These are phyloP conservation scores for Eufriesea mexicana DNA, from an alignment of 1,140 invertebrate genomes.

Conservation along the genomic window DNA sequence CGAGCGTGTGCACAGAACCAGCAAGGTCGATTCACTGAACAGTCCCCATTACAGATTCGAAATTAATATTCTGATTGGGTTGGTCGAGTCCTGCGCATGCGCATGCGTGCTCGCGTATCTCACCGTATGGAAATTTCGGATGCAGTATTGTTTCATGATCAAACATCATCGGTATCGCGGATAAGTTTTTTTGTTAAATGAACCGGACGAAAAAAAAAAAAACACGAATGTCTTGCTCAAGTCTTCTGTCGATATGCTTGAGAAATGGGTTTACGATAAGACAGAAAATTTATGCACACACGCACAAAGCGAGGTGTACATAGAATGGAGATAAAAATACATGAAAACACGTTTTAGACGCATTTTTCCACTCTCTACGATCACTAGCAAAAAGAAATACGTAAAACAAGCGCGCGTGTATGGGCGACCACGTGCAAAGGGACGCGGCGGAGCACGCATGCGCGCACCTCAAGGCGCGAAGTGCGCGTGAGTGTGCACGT, in stretches of 20 bases:
- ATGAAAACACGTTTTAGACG: not conserved
- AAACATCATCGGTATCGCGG: not conserved
- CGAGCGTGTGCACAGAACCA: not conserved
- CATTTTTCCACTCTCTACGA: too few relatives aligned
- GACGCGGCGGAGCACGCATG: slow-evolving; percentile 7
- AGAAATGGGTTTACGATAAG: not conserved
- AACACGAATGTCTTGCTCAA: not conserved
- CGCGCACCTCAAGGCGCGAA: slow-evolving; percentile 34
- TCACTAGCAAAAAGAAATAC: not conserved
- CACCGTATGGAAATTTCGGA: slow-evolving; percentile 28
- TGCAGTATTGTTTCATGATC: not conserved
- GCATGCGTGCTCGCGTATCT: not conserved
- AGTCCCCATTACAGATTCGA: slow-evolving; percentile 3
- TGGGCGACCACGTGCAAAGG: slow-evolving; percentile 33
- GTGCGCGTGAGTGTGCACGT: not conserved
- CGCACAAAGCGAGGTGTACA: too few relatives aligned
- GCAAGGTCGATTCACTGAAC: not conserved
- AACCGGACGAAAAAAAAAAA: not conserved
- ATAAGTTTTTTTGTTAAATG: not conserved
- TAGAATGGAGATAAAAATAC: too few relatives aligned
- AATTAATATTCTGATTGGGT: slow-evolving; percentile 35
- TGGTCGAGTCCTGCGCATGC: not conserved
- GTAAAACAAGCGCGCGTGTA: slow-evolving; percentile 5
- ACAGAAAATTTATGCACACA: not conserved
- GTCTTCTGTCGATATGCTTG: too few relatives aligned